Evolutionary conservation across 2,113 vertebrate species (phyloP).

Genomic region (Oreochromis spilurus): DNA sequence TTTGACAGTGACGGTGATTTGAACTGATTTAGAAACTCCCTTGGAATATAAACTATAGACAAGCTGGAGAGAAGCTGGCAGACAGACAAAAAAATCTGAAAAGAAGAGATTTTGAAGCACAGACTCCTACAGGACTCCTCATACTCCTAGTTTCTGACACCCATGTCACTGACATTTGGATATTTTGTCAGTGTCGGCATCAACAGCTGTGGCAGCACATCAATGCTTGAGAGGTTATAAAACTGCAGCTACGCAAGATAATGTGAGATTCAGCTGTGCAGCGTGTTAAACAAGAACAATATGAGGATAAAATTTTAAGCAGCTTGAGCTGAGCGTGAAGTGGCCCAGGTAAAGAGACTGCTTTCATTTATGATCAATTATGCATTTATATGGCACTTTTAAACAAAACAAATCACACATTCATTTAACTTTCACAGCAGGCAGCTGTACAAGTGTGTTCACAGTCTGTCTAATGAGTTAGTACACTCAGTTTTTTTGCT

Average conservation of each 20-base stretch:
- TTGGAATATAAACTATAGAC: not conserved
- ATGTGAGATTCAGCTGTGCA: not conserved
- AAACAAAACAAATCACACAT: not conserved
- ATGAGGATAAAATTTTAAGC: not conserved
- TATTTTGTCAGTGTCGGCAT: not conserved
- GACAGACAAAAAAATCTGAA: not conserved
- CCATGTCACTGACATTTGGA: not conserved
- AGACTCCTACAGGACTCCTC: not conserved
- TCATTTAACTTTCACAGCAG: not conserved
- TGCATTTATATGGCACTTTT: not conserved
- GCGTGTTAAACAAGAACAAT: not conserved
- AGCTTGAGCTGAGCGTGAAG: not conserved
- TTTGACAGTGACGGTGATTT: not conserved
- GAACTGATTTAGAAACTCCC: not conserved
- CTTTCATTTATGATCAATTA: not conserved
- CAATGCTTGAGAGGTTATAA: not conserved
- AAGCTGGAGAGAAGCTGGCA: not conserved
- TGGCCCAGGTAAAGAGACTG: not conserved
- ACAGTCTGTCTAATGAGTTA: not conserved
- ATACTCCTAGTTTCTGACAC: not conserved
- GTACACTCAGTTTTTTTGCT: not conserved
- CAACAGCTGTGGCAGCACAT: not conserved
- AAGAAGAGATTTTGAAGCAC: not conserved
- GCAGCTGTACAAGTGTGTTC: rapidly evolving
- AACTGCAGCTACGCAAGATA: not conserved